Conservation (phyloP, 2,113 vertebrate species). For the Zosterops hypoxanthus region DNA sequence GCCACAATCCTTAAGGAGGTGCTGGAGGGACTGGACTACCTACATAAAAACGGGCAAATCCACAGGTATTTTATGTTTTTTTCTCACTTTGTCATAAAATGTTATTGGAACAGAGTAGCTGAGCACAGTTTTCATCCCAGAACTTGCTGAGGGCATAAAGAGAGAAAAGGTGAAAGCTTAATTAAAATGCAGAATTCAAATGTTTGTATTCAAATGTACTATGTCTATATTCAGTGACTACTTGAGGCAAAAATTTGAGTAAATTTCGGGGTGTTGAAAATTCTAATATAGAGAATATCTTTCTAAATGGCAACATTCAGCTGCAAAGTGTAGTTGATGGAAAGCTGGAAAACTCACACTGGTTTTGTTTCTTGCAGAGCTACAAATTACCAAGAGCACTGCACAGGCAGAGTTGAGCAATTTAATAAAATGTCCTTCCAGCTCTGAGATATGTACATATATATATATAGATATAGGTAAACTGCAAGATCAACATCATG, state of each 20-base stretch:
- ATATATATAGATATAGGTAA: neutral
- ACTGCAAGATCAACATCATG: neutral
- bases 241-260: neutral
- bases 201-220: neutral
- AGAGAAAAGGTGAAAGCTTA: neutral
- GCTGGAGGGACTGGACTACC: slow-evolving; percentile 90
- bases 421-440: neutral
- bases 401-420: neutral
- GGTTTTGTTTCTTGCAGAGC: neutral
- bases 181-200: neutral
- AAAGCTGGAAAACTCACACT: neutral
- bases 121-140: neutral
- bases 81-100: neutral
- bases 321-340: neutral
- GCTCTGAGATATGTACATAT: too few species aligned
- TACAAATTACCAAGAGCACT: neutral
- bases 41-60: slow-evolving; percentile 96
- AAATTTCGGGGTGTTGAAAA: neutral
- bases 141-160: neutral
- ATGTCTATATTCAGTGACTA: neutral
- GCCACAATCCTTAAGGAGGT: slow-evolving; percentile 91
- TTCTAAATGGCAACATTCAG: neutral
- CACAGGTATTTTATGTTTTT: slow-evolving; percentile 81
- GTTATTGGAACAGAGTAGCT: neutral
- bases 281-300: neutral